Base-by-base conservation (phyloP, 2,797 vertebrate species). In the Pygocentrus nattereri region DNA sequence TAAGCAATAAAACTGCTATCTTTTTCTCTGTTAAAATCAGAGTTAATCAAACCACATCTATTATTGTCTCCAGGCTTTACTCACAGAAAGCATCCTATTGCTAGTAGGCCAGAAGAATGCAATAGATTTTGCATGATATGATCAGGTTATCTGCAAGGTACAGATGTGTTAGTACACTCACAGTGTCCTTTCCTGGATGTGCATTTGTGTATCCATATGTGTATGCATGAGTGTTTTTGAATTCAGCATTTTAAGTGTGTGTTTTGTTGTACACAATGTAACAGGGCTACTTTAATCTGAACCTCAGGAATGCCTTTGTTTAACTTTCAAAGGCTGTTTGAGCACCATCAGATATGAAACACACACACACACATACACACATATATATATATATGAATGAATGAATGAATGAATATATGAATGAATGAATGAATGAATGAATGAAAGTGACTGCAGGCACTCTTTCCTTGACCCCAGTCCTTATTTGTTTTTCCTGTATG, bases 311-410 rank as follows among this genome's bases (percentile, higher is more conserved):
- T 19, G 44, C 68, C 49, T 64, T 76, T 65, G 41, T 44, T 0
- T 69, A 16, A 56, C 27, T 77, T 72, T 70, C 65, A 64, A 65
- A 81, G 54, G 58, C 30, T 6, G 58, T 16, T 52, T n/a, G 6
- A n/a, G 44, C 38, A 23, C 30, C 68, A 68, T 81, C 44, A n/a
- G 65, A 80, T 61, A n/a, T n/a, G n/a, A n/a, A n/a, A n/a, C n/a
- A n/a, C n/a, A n/a, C n/a, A n/a, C n/a, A n/a, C n/a, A n/a, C n/a
- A n/a, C n/a, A n/a, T n/a, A n/a, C n/a, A n/a, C n/a, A n/a, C n/a
- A n/a, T n/a, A n/a, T n/a, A n/a, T 21, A 10, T 78, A 11, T 82
- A 44, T n/a, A n/a, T n/a, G n/a, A n/a, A n/a, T n/a, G n/a, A n/a
- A n/a, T n/a, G n/a, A n/a, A n/a, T n/a, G n/a, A n/a, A n/a, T n/a